Percentiles rank a stretch among this genome's conserved stretches.
These are phyloP conservation scores for Seriola dumerili DNA, from an alignment of 2,113 vertebrate species.

Conservation along the genomic window DNA sequence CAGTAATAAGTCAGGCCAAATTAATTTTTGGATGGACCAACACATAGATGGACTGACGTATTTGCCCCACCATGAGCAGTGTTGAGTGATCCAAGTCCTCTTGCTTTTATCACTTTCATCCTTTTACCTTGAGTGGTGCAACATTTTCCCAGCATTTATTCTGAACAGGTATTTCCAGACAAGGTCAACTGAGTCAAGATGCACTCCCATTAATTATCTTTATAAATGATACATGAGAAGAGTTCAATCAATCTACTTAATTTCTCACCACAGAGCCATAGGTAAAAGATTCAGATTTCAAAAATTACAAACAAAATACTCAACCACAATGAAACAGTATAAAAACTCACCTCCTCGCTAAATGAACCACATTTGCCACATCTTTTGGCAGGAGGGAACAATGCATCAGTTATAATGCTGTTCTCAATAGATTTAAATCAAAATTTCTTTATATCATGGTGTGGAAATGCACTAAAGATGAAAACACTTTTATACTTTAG, in stretches of 20 bases:
- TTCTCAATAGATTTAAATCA: not conserved
- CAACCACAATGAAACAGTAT: not conserved
- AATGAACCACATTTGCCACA: not conserved
- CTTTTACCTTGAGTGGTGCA: slow-evolving; percentile 41
- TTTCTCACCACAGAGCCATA: slow-evolving; percentile 31
- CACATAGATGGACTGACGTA: not conserved
- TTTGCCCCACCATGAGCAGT: not conserved
- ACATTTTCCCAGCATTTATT: slow-evolving; percentile 46
- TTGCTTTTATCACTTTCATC: not conserved
- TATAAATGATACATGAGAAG: slow-evolving; percentile 65
- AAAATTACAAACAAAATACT: not conserved
- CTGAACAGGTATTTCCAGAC: slow-evolving; percentile 48
- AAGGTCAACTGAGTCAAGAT: slow-evolving; percentile 58
- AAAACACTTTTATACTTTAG: no score
- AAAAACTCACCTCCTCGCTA: not conserved
- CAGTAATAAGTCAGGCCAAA: not conserved
- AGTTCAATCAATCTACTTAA: slow-evolving; percentile 59
- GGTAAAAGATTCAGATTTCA: not conserved
- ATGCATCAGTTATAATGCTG: not conserved
- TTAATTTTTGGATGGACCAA: not conserved
- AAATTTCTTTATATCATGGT: no score
- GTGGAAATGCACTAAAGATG: not conserved
- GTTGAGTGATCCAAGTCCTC: not conserved
- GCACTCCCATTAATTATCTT: slow-evolving; percentile 62
- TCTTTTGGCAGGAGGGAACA: not conserved